Percentiles rank a stretch among this genome's conserved stretches.
Evolutionary conservation across 1,140 invertebrate genomes (phyloP).

Genomic region (Drosophila sulfurigaster): DNA sequence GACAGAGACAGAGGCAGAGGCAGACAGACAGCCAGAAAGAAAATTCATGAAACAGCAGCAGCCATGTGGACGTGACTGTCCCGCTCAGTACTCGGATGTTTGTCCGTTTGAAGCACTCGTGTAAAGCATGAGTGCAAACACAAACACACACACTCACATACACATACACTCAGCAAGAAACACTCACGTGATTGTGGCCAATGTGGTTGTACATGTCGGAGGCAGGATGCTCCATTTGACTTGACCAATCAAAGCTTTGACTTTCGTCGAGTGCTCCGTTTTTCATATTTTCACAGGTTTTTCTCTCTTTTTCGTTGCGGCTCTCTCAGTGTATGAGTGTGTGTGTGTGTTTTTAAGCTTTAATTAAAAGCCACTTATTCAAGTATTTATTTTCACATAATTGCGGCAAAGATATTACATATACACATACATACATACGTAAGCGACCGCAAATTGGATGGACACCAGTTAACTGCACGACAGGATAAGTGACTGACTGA

Average conservation of each 20-base stretch:
- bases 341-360: conserved; percentile 38
- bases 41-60: conserved; percentile 12
- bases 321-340: background rate
- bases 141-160: conserved; percentile 12
- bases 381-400: conserved; percentile 69
- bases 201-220: conserved; percentile 37
- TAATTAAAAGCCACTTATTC: conserved; percentile 65
- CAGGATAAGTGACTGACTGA: background rate
- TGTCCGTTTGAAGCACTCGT: conserved; percentile 43
- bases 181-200: conserved; percentile 68
- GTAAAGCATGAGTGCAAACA: conserved; percentile 48
- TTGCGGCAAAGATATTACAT: conserved; percentile 46
- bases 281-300: conserved; percentile 11
- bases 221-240: conserved; percentile 60
- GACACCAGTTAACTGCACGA: conserved; percentile 6
- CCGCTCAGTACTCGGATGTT: conserved; percentile 28
- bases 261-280: conserved; percentile 63
- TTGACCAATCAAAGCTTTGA: conserved; percentile 71
- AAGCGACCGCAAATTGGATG: conserved; percentile 41
- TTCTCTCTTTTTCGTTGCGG: conserved; percentile 1
- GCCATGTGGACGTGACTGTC: conserved; percentile 43
- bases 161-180: conserved; percentile 3
- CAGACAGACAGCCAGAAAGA: background rate
- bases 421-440: conserved; percentile 5
- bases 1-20: background rate